Evolutionary conservation across 2,888 invertebrate species (phyloP).

Genomic region (Nasonovia ribisnigri): DNA sequence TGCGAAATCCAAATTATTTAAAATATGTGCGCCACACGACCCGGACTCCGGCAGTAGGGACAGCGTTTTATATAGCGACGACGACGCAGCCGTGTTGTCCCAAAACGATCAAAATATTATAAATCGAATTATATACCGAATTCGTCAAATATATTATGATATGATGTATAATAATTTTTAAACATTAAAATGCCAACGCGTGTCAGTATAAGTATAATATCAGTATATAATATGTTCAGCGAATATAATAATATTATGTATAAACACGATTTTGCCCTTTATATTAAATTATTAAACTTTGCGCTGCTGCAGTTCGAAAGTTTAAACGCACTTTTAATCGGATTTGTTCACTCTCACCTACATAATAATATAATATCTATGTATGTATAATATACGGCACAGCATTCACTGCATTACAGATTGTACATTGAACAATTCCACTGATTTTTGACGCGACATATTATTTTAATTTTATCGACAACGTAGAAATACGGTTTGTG

Average conservation of each 20-base stretch:
- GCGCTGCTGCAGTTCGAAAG: background rate
- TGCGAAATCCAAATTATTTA: conserved; percentile 11
- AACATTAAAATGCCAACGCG: background rate
- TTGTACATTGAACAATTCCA: background rate
- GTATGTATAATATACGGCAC: background rate
- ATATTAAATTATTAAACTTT: background rate
- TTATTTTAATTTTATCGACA: background rate
- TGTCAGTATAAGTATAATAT: background rate
- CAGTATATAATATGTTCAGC: background rate
- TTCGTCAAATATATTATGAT: background rate
- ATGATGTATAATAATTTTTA: background rate
- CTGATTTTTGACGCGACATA: background rate
- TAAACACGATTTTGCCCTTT: background rate
- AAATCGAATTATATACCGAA: background rate
- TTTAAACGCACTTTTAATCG: background rate
- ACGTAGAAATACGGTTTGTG: background rate
- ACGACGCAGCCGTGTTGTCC: background rate
- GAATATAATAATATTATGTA: background rate
- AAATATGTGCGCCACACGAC: background rate
- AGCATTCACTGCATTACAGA: background rate
- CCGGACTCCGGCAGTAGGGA: background rate
- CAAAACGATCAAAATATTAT: background rate
- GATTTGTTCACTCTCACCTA: background rate
- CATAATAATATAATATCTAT: background rate
- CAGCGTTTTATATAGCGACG: background rate